Evolutionary conservation across 2,113 vertebrate genomes (phyloP).

Genomic region (Elephantulus edwardii): DNA sequence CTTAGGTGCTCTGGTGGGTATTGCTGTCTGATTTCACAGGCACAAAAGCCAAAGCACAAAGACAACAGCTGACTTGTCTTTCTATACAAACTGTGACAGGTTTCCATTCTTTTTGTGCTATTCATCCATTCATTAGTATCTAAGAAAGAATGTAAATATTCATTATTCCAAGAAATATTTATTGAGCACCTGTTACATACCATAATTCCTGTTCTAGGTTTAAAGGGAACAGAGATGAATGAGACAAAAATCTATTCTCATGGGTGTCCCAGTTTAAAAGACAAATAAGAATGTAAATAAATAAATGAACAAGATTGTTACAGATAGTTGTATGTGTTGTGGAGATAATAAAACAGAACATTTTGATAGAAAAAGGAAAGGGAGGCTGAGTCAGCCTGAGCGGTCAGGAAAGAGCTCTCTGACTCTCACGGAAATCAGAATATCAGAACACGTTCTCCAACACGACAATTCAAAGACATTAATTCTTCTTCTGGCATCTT

Average conservation of each 20-base stretch:
- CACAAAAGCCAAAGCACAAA: not conserved
- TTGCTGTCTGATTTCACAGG: not conserved
- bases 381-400: not conserved
- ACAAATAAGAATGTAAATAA: not conserved
- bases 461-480: too few species aligned
- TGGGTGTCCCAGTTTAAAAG: not conserved
- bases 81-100: not conserved
- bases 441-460: too few species aligned
- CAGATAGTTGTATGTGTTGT: not conserved
- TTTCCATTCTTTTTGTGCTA: not conserved
- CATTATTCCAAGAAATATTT: not conserved
- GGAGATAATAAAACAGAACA: not conserved
- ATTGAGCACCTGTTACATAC: not conserved
- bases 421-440: too few species aligned
- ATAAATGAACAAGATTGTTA: not conserved
- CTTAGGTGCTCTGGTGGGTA: not conserved
- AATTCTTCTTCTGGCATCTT: too few species aligned
- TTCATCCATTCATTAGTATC: not conserved
- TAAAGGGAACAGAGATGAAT: not conserved
- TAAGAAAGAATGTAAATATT: not conserved
- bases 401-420: not conserved
- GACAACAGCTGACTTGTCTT: not conserved
- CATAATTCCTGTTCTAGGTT: not conserved
- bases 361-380: not conserved
- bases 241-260: not conserved